phyloP scores from a whole-genome alignment of 2,888 invertebrate genomes.

The Polyommatus iphigenia region DNA sequence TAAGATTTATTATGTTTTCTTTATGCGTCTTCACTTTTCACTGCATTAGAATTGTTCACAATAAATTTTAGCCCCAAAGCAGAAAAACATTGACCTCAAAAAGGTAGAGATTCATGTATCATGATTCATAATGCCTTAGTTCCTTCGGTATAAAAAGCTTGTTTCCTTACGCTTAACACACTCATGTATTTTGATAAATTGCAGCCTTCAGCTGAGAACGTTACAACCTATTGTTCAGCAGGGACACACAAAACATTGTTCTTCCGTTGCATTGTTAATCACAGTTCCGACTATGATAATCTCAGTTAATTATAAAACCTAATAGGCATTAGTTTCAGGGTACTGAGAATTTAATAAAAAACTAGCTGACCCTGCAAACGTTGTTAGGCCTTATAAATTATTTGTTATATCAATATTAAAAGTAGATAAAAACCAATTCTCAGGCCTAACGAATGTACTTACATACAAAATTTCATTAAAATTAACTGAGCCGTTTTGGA shows the following conservation, averaged over 20 bases:
- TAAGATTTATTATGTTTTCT: too few species aligned
- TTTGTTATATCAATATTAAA: too few species aligned
- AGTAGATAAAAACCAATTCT: too few species aligned
- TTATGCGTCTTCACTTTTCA: too few species aligned
- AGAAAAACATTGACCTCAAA: too few species aligned
- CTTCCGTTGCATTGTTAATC: constrained; percentile 60
- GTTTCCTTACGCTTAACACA: constrained; percentile 27
- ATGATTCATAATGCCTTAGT: not conserved
- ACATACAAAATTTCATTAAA: too few species aligned
- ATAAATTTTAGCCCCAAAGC: too few species aligned
- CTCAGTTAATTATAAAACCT: constrained; percentile 13
- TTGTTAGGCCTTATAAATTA: too few species aligned
- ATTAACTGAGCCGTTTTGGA: too few species aligned
- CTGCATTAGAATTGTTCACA: too few species aligned
- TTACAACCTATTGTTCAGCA: constrained; percentile 50
- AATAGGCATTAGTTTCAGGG: not conserved
- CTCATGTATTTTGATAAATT: constrained; percentile 19
- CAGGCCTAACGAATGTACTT: too few species aligned
- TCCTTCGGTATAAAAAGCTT: not conserved
- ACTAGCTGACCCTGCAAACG: too few species aligned
- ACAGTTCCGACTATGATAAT: constrained; percentile 34
- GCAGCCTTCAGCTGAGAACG: constrained; percentile 44
- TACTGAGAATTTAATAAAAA: not conserved
- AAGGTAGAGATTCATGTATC: not conserved
- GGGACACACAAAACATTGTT: constrained; percentile 50